These are phyloP conservation scores for Chrysolina oricalcia DNA, from an alignment of 2,888 invertebrate genomes.

Conservation along the genomic window DNA sequence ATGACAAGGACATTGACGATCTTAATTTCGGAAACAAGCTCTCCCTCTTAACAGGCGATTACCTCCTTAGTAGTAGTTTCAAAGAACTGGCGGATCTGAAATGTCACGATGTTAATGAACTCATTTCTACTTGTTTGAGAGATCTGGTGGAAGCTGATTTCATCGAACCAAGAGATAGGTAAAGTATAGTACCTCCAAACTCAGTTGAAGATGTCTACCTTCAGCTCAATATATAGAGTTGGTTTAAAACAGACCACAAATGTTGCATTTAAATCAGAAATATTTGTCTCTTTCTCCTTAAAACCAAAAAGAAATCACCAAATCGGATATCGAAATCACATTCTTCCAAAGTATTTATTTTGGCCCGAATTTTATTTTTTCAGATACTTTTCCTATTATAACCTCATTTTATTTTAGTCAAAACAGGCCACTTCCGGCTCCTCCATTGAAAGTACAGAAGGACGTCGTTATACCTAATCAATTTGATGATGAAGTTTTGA, in stretches of 20 bases:
- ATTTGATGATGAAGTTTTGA: slow-evolving; percentile 58
- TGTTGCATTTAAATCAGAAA: no score
- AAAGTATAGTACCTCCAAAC: no score
- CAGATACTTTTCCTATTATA: no score
- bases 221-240: no score
- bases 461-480: slow-evolving; percentile 57
- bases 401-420: slow-evolving; percentile 69
- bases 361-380: no score
- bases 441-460: slow-evolving; percentile 70
- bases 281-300: no score
- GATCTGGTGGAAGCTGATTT: slow-evolving; percentile 94
- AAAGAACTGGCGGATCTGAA: slow-evolving; percentile 86
- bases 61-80: slow-evolving; percentile 91
- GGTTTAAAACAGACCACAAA: no score
- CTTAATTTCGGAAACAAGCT: slow-evolving; percentile 96
- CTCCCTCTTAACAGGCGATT: slow-evolving; percentile 91
- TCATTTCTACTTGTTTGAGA: slow-evolving; percentile 89
- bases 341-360: no score
- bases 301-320: no score
- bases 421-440: slow-evolving; percentile 85
- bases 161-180: slow-evolving; percentile 83
- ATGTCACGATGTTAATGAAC: slow-evolving; percentile 86
- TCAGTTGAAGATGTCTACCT: no score
- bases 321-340: no score
- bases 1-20: slow-evolving; percentile 75